These are phyloP conservation scores for Clarias platycephalus DNA, from an alignment of 2,797 vertebrate species.

Conservation along the genomic window DNA sequence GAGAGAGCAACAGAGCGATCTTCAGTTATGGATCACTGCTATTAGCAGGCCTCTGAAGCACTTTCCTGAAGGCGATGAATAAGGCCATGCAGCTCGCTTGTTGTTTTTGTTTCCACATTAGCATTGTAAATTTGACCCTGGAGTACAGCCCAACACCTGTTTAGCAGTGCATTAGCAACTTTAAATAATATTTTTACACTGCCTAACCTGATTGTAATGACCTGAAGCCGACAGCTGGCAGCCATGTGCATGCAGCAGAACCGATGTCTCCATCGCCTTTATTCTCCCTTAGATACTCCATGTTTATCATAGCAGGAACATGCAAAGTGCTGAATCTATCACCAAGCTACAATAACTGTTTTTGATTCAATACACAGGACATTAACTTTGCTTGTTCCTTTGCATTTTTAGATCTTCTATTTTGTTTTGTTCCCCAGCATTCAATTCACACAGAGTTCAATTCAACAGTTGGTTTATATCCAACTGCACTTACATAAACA, in stretches of 20 bases:
- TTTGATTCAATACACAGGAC: neutral
- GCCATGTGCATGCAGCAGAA: constrained; percentile 13
- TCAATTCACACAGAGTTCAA: constrained; percentile 1
- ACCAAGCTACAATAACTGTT: neutral
- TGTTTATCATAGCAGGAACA: neutral
- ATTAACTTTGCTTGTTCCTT: neutral
- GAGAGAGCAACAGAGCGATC: constrained; percentile 38
- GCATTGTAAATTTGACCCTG: constrained; percentile 59
- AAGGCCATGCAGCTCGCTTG: constrained; percentile 22
- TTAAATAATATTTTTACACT: constrained; percentile 55
- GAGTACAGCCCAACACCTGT: constrained; percentile 58
- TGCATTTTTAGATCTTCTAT: neutral
- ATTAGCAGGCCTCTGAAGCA: constrained; percentile 48
- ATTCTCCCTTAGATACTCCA: neutral
- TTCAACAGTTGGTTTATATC: neutral
- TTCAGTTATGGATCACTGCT: constrained; percentile 66
- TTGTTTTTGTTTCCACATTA: constrained; percentile 33
- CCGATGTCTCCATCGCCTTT: constrained; percentile 23
- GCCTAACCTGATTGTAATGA: constrained; percentile 45
- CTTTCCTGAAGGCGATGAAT: constrained; percentile 48
- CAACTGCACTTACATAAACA: neutral
- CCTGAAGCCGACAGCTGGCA: constrained; percentile 32
- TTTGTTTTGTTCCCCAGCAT: neutral
- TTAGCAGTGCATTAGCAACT: constrained; percentile 60
- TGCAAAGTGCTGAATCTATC: constrained; percentile 13